These are phyloP conservation scores for Drosophila villosipedis DNA, from an alignment of 2,888 invertebrate genomes.

Conservation along the genomic window DNA sequence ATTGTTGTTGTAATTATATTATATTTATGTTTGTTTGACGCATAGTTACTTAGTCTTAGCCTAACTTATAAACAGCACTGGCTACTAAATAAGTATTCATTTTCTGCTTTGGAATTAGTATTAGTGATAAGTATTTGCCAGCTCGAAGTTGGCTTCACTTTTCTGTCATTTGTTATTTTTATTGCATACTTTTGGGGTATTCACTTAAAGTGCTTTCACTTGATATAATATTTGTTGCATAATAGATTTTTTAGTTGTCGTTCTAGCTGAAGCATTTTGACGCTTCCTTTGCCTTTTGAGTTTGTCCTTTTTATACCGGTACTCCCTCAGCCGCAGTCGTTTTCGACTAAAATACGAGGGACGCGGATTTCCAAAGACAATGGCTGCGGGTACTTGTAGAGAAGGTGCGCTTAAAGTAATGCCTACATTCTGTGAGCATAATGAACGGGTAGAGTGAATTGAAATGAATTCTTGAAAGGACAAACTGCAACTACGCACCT, in stretches of 20 bases:
- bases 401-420: too few species aligned
- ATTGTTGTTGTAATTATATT: slow-evolving; percentile 1
- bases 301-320: background rate
- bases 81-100: background rate
- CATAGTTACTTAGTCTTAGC: background rate
- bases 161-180: background rate
- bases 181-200: slow-evolving; percentile 55
- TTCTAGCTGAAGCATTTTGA: background rate
- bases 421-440: background rate
- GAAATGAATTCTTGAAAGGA: background rate
- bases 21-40: background rate
- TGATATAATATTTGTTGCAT: background rate
- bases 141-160: background rate
- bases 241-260: background rate
- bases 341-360: background rate
- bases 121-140: background rate
- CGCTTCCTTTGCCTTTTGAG: background rate
- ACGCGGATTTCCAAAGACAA: slow-evolving; percentile 26
- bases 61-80: background rate
- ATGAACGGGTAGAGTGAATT: background rate
- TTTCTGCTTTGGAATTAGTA: background rate
- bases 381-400: background rate
- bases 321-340: background rate
- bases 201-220: background rate
- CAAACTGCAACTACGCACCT: slow-evolving; percentile 16